Percentiles rank a stretch among this genome's conserved stretches.
phyloP scores from a whole-genome alignment of 2,797 vertebrate species.

The Cyclopterus lumpus region DNA sequence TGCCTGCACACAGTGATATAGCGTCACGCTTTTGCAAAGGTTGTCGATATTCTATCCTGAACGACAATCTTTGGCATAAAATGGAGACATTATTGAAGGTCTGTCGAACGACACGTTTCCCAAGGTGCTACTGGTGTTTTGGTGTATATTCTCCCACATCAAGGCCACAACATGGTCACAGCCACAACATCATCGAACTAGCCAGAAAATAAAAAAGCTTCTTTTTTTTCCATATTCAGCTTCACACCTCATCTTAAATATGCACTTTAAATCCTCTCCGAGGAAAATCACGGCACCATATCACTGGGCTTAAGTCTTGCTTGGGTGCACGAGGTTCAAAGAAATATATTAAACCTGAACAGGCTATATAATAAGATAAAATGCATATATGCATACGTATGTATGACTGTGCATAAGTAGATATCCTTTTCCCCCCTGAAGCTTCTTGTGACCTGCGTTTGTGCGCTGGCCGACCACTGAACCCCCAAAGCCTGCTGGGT shows the following conservation, averaged over 20 bases:
- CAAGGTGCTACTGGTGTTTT: background rate
- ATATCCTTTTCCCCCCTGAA: conserved; percentile 47
- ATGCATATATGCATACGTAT: conserved; percentile 41
- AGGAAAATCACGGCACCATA: background rate
- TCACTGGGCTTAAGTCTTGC: conserved; percentile 15
- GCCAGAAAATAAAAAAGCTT: background rate
- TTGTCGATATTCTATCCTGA: background rate
- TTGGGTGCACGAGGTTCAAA: conserved; percentile 21
- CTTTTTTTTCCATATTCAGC: background rate
- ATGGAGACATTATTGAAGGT: background rate
- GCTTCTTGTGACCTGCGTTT: conserved; percentile 69
- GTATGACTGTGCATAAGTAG: conserved; percentile 25
- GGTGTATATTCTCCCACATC: background rate
- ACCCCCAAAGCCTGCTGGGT: conserved; percentile 67
- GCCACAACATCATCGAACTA: background rate
- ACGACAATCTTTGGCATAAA: background rate
- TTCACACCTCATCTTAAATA: background rate
- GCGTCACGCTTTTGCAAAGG: background rate
- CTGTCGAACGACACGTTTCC: background rate
- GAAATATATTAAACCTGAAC: conserved; percentile 31
- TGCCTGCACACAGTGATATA: background rate
- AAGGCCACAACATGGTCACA: background rate
- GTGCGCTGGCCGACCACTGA: conserved; percentile 65
- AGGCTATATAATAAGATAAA: conserved; percentile 41
- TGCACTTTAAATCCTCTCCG: conserved; percentile 21